Evolutionary conservation across 2,113 vertebrate species (phyloP).

Genomic region (Chitala chitala): DNA sequence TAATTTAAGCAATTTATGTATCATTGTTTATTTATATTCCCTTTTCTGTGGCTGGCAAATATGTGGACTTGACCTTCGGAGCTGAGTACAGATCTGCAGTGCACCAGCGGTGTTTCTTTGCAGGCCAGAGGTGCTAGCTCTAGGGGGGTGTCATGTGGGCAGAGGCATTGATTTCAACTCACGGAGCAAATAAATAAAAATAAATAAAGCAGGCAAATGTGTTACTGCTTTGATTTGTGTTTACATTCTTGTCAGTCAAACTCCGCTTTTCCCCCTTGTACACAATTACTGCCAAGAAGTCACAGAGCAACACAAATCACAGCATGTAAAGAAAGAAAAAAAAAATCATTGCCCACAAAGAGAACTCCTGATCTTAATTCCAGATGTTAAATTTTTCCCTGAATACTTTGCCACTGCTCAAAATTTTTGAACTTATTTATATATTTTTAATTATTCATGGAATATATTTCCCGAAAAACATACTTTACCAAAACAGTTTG

Average conservation of each 20-base stretch:
- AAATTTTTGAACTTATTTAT: no score
- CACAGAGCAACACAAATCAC: neutral
- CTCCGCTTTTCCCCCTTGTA: slow-evolving; percentile 19
- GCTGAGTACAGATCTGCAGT: slow-evolving; percentile 39
- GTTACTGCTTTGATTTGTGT: slow-evolving; percentile 50
- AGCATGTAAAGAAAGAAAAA: neutral
- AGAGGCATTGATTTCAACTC: slow-evolving; percentile 51
- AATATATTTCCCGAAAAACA: no score
- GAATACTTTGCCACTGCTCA: no score
- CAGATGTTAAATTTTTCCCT: no score
- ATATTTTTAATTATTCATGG: no score
- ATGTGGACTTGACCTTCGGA: slow-evolving; percentile 11
- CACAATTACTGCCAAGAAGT: slow-evolving; percentile 2
- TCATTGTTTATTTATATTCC: slow-evolving; percentile 26
- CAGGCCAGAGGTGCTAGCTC: slow-evolving; percentile 46
- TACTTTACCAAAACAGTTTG: no score
- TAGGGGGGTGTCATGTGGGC: slow-evolving; percentile 45
- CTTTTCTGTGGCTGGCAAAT: slow-evolving; percentile 20
- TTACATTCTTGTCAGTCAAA: slow-evolving; percentile 54
- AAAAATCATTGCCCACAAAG: neutral
- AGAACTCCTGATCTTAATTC: no score
- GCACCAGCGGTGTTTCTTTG: neutral
- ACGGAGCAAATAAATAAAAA: slow-evolving; percentile 64
- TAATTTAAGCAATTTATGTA: slow-evolving; percentile 5
- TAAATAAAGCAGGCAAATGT: slow-evolving; percentile 41